Evolutionary conservation across 2,113 vertebrate genomes (phyloP).

Genomic region (Atractosteus spatula): DNA sequence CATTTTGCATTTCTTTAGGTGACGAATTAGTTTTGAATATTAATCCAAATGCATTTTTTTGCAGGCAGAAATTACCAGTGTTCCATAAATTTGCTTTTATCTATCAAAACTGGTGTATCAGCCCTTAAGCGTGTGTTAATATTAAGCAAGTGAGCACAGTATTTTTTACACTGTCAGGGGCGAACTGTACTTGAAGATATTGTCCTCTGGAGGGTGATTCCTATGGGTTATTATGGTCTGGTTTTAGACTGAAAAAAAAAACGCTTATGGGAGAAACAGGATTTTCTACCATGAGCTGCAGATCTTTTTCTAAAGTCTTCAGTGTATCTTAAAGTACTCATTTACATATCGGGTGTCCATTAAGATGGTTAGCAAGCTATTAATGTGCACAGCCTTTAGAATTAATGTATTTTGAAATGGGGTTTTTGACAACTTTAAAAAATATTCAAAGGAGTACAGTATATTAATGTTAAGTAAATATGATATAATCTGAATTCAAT

Average conservation of each 20-base stretch:
- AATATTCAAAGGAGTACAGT: too few relatives aligned
- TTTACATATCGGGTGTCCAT: slow-evolving; percentile 19
- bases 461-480: background rate
- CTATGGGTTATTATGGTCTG: slow-evolving; percentile 28
- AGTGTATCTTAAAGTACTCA: slow-evolving; percentile 10
- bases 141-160: slow-evolving; percentile 22
- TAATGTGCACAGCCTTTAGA: slow-evolving; percentile 18
- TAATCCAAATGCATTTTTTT: slow-evolving; percentile 37
- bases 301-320: slow-evolving; percentile 12
- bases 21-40: slow-evolving; percentile 45
- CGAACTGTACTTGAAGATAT: slow-evolving; percentile 12
- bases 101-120: slow-evolving; percentile 30
- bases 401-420: background rate
- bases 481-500: background rate
- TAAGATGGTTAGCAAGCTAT: slow-evolving; percentile 8
- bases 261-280: slow-evolving; percentile 15
- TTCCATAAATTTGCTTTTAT: slow-evolving; percentile 47
- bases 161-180: slow-evolving; percentile 12
- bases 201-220: slow-evolving; percentile 33
- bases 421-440: too few relatives aligned
- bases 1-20: slow-evolving; percentile 50
- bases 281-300: slow-evolving; percentile 14
- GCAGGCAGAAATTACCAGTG: slow-evolving; percentile 34
- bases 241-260: slow-evolving; percentile 21
- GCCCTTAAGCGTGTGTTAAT: slow-evolving; percentile 34